Base-by-base conservation (phyloP, 2,888 invertebrate genomes). In the Exephanes ischioxanthus region DNA sequence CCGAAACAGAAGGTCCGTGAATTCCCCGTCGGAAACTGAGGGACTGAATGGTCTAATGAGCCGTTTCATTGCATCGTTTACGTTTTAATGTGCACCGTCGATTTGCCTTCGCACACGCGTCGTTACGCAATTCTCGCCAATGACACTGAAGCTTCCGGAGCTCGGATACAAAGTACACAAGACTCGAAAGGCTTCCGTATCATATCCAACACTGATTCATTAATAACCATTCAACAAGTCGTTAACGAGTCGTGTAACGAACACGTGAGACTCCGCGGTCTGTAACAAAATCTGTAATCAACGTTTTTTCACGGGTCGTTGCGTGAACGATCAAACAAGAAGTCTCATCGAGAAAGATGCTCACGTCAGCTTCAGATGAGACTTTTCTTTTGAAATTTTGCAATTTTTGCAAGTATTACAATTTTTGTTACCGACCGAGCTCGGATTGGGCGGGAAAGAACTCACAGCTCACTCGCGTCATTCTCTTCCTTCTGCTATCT, bases 61-160 rank as follows among this genome's bases (percentile, higher is more conserved):
- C 86, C 90, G 86, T 87, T 89, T 90, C 88, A 88, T 89, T 89
- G 84, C 82, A 83, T 70, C 84, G 84, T 88, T 87, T 79, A 82
- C 70, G 70, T 61, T 45, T 41, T 14, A 68, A 11, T 67, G 55
- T 33, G 37, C 26, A 83, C 79, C 83, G 61, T 33, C 30, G 48
- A 45, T 48, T 48, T 70, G 45, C 26, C 33, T 26, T 19, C 3
- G 26, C 51, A 51, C 48, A 51, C 30, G 30, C 22, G 22, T 61
- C 66, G 80, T 89, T 89, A 87, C 89, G 88, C 89, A 89, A 90
- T 80, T 87, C 48, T 83, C 55, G 45, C 63, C 76, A 70, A 76
- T 84, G 84, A 76, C 76, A 80, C 63, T 55, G 75, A 77, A 71
- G 45, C 76, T 80, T 33, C 19, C 30, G 16, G 61, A 61, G 61